Conservation (phyloP, 2,797 vertebrate genomes). For the Hippocampus kuda region DNA sequence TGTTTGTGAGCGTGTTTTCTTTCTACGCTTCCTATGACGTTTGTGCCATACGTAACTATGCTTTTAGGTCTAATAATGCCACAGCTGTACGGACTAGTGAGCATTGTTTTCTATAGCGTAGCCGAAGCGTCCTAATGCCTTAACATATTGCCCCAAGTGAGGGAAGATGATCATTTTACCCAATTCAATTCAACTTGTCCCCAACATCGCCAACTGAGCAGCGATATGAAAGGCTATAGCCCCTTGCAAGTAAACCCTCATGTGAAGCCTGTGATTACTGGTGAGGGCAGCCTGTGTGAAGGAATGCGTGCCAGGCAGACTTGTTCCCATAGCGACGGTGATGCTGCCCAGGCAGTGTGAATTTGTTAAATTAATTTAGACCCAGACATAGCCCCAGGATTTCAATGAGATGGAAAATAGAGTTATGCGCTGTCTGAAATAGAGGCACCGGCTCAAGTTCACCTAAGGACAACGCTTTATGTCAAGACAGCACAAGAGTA, state of each 20-base stretch:
- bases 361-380: conserved; percentile 7
- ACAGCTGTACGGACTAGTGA: background rate
- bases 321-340: conserved; percentile 20
- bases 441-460: background rate
- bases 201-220: conserved; percentile 12
- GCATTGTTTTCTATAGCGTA: background rate
- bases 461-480: background rate
- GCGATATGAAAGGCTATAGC: conserved; percentile 25
- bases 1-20: conserved; percentile 4
- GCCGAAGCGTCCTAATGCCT: background rate
- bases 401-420: background rate
- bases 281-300: conserved; percentile 17
- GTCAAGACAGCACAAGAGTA: background rate
- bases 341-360: conserved; percentile 13
- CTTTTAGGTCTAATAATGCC: background rate
- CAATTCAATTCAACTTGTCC: conserved; percentile 15
- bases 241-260: background rate
- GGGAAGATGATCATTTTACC: no score
- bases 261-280: conserved; percentile 9
- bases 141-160: background rate
- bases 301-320: conserved; percentile 31
- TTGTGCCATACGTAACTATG: conserved; percentile 40
- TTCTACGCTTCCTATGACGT: conserved; percentile 31
- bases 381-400: background rate
- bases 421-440: background rate